Percentiles rank a stretch among this genome's conserved stretches.
Evolutionary conservation across 1,140 invertebrate genomes (phyloP).

Genomic region (Aphelenchoides besseyi): DNA sequence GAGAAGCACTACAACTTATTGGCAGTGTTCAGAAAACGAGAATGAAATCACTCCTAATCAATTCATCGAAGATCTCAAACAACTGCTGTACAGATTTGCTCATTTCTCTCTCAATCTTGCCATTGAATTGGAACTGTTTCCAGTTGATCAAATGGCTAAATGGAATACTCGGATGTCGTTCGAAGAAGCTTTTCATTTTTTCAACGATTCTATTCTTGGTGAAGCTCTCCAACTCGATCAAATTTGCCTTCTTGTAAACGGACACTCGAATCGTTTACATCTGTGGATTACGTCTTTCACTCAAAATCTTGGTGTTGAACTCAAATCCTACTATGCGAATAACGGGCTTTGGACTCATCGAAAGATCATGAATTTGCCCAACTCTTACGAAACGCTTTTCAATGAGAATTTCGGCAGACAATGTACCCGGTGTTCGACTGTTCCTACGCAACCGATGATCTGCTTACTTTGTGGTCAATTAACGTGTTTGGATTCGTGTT

Average conservation of each 20-base stretch:
- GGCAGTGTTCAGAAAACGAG: too few relatives aligned
- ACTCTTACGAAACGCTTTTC: slow-evolving; percentile 20
- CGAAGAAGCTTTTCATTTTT: background rate
- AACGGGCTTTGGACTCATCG: too few relatives aligned
- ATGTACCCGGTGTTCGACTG: slow-evolving; percentile 78
- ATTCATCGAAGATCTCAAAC: background rate
- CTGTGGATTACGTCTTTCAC: background rate
- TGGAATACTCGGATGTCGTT: background rate
- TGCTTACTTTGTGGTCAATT: slow-evolving; percentile 88
- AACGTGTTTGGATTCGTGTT: slow-evolving; percentile 73
- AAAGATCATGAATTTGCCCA: background rate
- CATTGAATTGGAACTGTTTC: background rate
- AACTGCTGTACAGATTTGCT: background rate
- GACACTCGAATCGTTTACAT: background rate
- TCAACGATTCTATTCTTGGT: background rate
- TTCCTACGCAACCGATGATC: slow-evolving; percentile 84
- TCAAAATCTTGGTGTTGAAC: too few relatives aligned
- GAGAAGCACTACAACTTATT: too few relatives aligned
- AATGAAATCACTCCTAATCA: too few relatives aligned
- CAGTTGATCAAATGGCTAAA: background rate
- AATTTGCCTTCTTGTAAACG: background rate
- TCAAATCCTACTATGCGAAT: too few relatives aligned
- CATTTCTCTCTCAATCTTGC: background rate
- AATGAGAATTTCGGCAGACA: slow-evolving; percentile 75
- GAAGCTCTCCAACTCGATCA: background rate